Base-by-base conservation (phyloP, 2,797 vertebrate genomes). In the Acrossocheilus wenchowensis region DNA sequence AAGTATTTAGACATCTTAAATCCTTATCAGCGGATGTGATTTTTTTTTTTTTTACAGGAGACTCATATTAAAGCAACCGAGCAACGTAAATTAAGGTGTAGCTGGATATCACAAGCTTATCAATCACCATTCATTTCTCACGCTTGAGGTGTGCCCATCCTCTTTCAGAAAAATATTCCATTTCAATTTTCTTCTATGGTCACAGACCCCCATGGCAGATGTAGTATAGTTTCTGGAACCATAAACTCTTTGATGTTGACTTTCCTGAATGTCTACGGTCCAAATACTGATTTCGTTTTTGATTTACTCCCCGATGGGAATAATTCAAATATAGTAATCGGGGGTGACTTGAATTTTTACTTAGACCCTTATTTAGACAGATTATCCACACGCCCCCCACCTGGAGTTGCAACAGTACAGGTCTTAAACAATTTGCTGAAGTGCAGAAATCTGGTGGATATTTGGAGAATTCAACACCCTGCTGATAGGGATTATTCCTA, bases 321-420 rank as follows among this genome's bases (percentile, higher is more conserved):
- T 60, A 57, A 30, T 36, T 34, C 52, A 4, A 79, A 79, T 48
- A 81, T 81, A 81, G 64, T 81, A 30, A 79, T 62, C 2, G 36
- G 34, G 21, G 30, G 78, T 23, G 48, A 57, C 11, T n/a, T 81
- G 5, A 80, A 80, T 15, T 66, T 23, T 43, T 80, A 62, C 15
- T 17, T 66, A 80, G 78, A 81, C 10, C 54, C 78, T 69, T 69
- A 69, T 9, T 69, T 69, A 19, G 68, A 78, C 10, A 57, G 75
- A 57, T 23, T 78, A 17, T 78, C 48, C 30, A 30, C 26, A 1
- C 8, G 26, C 14, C 48, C 26, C n/a, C 73, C 73, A 77, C 73
- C 36, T 12, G 12, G 21, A n/a, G n/a, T 77, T 77, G 23, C 73
- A 77, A 50, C 41, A n/a, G 48, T 78, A 19, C 75, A 78, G 30